Base-by-base conservation (phyloP, 2,888 invertebrate genomes). In the Lypha dubia region DNA sequence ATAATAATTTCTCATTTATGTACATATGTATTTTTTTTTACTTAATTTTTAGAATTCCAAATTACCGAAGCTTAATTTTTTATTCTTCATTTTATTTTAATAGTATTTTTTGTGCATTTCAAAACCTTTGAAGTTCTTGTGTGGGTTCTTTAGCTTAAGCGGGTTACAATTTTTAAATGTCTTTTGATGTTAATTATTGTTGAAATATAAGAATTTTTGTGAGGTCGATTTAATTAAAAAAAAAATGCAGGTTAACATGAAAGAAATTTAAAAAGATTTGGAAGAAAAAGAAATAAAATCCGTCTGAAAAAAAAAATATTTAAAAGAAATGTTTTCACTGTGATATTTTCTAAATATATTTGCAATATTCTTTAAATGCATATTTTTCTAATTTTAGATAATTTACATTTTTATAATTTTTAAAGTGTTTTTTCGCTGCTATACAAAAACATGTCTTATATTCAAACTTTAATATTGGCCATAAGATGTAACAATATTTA, bases 101-200 rank as follows among this genome's bases (percentile, higher is more conserved):
- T 8, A 28, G 17, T 32, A 7, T 51, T 24, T 71, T 44, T 28
- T 46, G 13, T 65, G 11, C 28, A 32, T 24, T 79, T 76, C 62
- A 79, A 86, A 86, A 76, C 86, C 84, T 82, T 86, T 84, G 60
- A 86, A 86, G 74, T 86, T 82, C 53, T 53, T 70, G 68, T 74
- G 32, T 65, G 67, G 68, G 28, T 70, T 60, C 20, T 75, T 65
- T 7, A 51, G 53, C 46, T 70, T 32, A 35, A 73, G 24, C 20
- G 22, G 49, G 49, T n/a, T 8, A 49, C 63, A 75, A 60, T 62
- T 58, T 68, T 81, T 70, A 81, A 53, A n/a, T n/a, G 51, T 53
- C 67, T 76, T 80, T 77, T 77, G 60, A 49, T 68, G 80, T 73
- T 73, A 76, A 80, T 80, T 76, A 80, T 77, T 80, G 84, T 63